Evolutionary conservation across 2,797 vertebrate species (phyloP).

Genomic region (Kryptopterus vitreolus): DNA sequence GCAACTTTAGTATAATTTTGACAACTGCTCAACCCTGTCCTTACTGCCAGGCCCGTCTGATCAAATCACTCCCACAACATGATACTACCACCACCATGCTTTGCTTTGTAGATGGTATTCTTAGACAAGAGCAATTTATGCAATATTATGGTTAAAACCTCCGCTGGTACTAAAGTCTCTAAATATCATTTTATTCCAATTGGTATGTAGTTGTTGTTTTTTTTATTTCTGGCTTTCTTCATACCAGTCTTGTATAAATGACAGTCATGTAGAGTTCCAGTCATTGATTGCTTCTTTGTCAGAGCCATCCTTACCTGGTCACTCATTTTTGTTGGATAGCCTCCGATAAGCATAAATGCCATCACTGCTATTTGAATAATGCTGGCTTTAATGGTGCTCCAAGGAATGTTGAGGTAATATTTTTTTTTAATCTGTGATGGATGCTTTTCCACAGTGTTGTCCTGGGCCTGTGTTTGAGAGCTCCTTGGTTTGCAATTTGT

Average conservation of each 20-base stretch:
- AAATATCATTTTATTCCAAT: not conserved
- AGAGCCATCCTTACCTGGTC: not conserved
- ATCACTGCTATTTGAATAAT: not conserved
- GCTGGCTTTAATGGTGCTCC: not conserved
- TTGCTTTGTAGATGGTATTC: not conserved
- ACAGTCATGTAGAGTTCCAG: not conserved
- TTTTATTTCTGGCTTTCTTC: not conserved
- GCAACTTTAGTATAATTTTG: too few relatives aligned
- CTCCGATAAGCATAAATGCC: not conserved
- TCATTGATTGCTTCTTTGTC: not conserved
- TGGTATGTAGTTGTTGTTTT: not conserved
- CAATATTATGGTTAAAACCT: too few relatives aligned
- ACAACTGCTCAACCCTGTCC: not conserved
- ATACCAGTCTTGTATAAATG: not conserved
- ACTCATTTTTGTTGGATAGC: not conserved
- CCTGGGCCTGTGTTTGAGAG: not conserved
- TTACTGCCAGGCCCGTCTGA: not conserved
- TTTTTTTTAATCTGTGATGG: not conserved
- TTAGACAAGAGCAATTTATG: too few relatives aligned
- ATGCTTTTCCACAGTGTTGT: not conserved
- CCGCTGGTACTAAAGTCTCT: not conserved
- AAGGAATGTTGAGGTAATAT: not conserved
- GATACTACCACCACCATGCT: not conserved
- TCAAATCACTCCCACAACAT: not conserved
- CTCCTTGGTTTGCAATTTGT: not conserved